These are phyloP conservation scores for Calidris pugnax DNA, from an alignment of 2,113 vertebrate genomes.

Conservation along the genomic window DNA sequence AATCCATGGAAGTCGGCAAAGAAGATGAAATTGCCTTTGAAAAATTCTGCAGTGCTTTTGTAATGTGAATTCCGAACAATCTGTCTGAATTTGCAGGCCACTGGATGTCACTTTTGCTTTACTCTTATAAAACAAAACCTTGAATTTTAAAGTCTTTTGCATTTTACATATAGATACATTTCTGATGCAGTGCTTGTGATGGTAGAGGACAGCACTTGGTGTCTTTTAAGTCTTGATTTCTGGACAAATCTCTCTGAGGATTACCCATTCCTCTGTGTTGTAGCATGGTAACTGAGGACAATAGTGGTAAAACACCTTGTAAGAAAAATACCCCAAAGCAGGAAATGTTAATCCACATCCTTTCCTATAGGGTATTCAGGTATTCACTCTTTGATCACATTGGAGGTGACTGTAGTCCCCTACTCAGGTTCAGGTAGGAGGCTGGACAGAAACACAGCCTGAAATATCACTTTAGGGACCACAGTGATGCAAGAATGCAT, in stretches of 20 bases:
- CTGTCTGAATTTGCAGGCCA: not conserved
- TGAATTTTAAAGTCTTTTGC: not conserved
- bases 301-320: not conserved
- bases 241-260: not conserved
- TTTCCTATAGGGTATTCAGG: not conserved
- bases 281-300: not conserved
- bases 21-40: not conserved
- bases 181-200: not conserved
- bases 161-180: not conserved
- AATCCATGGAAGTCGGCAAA: not conserved
- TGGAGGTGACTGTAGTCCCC: not conserved
- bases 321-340: not conserved
- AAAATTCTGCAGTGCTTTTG: not conserved
- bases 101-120: slow-evolving; percentile 39
- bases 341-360: not conserved
- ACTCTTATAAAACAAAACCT: not conserved
- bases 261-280: not conserved
- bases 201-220: not conserved
- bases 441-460: not conserved
- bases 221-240: not conserved
- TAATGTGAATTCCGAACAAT: not conserved
- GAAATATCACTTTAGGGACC: not conserved
- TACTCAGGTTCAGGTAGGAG: not conserved
- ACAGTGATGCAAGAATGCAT: not conserved
- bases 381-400: not conserved